Evolutionary conservation across 2,888 invertebrate species (phyloP).

Genomic region (Schrankia costaestrigalis): DNA sequence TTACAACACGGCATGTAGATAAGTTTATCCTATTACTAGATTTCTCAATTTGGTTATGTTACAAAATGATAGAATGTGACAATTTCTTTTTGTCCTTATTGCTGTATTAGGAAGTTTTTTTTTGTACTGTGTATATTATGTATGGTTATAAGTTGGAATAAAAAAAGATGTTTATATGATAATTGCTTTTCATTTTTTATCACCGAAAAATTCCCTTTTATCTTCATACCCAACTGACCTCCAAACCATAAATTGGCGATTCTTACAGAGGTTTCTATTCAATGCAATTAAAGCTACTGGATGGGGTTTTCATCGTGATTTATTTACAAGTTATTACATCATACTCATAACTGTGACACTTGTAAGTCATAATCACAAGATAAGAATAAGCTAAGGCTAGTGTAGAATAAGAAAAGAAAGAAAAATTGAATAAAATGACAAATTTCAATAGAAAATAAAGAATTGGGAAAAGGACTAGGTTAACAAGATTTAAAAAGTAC

Average conservation of each 20-base stretch:
- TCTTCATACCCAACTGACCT: too few species aligned
- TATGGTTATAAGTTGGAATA: constrained; percentile 86
- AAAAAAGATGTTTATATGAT: constrained; percentile 80
- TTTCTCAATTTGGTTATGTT: constrained; percentile 78
- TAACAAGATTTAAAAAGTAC: too few species aligned
- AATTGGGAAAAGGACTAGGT: too few species aligned
- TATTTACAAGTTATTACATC: not conserved
- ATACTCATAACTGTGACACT: not conserved
- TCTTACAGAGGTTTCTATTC: not conserved
- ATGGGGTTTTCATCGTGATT: not conserved
- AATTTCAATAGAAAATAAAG: too few species aligned
- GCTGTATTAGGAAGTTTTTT: constrained; percentile 83
- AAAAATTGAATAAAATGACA: too few species aligned
- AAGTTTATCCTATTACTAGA: constrained; percentile 78
- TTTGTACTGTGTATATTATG: constrained; percentile 92
- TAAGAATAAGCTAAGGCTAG: too few species aligned
- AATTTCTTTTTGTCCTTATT: constrained; percentile 78
- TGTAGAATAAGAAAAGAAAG: too few species aligned
- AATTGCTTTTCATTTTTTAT: constrained; percentile 43
- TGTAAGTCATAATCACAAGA: not conserved
- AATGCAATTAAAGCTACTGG: not conserved
- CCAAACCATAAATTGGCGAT: not conserved
- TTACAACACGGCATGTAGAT: constrained; percentile 77
- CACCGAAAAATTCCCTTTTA: too few species aligned
- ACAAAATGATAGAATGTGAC: constrained; percentile 72